Base-by-base conservation (phyloP, 2,888 invertebrate genomes). In the Rhagonycha lutea region DNA sequence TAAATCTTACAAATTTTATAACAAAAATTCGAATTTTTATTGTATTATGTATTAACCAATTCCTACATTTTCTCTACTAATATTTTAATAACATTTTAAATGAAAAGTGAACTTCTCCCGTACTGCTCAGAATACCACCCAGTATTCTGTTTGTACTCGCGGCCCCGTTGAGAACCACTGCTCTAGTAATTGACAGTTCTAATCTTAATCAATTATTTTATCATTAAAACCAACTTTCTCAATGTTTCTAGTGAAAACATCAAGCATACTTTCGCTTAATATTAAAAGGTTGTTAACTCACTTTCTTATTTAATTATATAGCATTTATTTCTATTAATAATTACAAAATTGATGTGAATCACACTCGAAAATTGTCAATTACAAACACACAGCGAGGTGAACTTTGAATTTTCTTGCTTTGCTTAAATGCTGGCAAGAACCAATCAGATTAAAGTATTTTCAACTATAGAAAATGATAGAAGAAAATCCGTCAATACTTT, bases 281-380 rank as follows among this genome's bases (percentile, higher is more conserved):
- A 47, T 47, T 47, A 23, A 65, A 65, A 65, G 63, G 63, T 65
- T 65, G 63, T 65, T 65, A 65, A 65, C 63, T 65, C 26, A 65
- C 26, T 24, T 65, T 65, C 63, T 65, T 65, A 47, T 47, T 65
- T 24, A 65, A 24, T 65, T 18, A 24, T 65, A 24, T 23, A 65
- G 23, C 12, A 65, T 11, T 65, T n/a, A 47, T 47, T 47, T 47
- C 47, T 47, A 47, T 47, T 47, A 47, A 47, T 47, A 47, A 47
- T 47, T 47, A n/a, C 47, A 47, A 47, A 47, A 47, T n/a, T 47
- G 47, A 47, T n/a, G 47, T 47, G 47, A 47, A 47, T 47, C n/a
- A 47, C 47, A 47, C 47, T 47, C n/a, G 47, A 47, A 47, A 47
- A 47, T 47, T n/a, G 47, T 5, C 47, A n/a, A 47, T 47, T 47